These are phyloP conservation scores for Glaucopsyche alexis DNA, from an alignment of 2,888 invertebrate genomes.

Conservation along the genomic window DNA sequence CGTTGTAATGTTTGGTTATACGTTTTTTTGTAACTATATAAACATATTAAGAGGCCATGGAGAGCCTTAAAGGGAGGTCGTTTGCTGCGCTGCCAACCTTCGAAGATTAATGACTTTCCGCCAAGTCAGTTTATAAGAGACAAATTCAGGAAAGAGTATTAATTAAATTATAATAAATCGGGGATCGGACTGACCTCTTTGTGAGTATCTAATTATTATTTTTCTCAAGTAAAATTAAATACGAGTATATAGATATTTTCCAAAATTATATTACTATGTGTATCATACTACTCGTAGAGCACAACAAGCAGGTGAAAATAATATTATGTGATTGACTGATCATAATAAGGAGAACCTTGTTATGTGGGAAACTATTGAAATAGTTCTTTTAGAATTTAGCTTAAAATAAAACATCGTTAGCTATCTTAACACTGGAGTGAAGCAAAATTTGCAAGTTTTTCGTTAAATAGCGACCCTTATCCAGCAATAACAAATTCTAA, in stretches of 20 bases:
- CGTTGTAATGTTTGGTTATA: constrained; percentile 59
- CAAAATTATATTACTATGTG: too few relatives aligned
- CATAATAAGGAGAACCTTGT: too few relatives aligned
- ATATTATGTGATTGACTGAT: too few relatives aligned
- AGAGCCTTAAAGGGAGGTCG: constrained; percentile 76
- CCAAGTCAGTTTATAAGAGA: constrained; percentile 71
- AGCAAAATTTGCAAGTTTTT: too few relatives aligned
- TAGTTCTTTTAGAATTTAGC: too few relatives aligned
- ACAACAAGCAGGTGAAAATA: too few relatives aligned
- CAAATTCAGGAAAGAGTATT: constrained; percentile 64
- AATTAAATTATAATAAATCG: constrained; percentile 31
- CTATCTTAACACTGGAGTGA: too few relatives aligned
- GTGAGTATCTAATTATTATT: neutral
- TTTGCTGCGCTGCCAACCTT: constrained; percentile 75
- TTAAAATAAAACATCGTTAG: too few relatives aligned
- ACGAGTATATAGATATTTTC: neutral
- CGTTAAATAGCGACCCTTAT: too few relatives aligned
- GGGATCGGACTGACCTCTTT: constrained; percentile 2
- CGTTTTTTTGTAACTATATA: constrained; percentile 54
- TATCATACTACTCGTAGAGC: too few relatives aligned
- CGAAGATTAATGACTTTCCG: constrained; percentile 76
- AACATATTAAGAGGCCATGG: constrained; percentile 73
- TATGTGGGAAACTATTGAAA: too few relatives aligned
- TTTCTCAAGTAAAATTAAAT: neutral
- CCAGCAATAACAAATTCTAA: neutral